phyloP scores from a whole-genome alignment of 2,113 vertebrate species.

The Lepus timidus region DNA sequence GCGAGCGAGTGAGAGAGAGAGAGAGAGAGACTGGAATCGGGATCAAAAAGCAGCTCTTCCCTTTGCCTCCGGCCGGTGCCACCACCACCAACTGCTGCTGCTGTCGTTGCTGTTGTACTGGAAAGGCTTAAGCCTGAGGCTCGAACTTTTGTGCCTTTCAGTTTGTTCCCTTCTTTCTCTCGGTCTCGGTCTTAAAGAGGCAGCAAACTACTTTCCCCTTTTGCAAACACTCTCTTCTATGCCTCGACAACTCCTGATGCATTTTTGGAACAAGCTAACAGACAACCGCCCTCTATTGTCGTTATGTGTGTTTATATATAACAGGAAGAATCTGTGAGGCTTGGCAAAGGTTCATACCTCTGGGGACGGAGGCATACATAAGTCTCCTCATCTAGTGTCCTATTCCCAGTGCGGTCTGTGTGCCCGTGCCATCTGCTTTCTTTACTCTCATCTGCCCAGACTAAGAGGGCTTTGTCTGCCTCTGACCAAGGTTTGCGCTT shows the following conservation, averaged over 20 bases:
- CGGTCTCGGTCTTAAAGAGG: constrained; percentile 92
- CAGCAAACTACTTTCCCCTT: constrained; percentile 95
- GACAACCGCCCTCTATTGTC: constrained; percentile 93
- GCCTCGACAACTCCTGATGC: constrained; percentile 99
- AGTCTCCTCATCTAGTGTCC: neutral
- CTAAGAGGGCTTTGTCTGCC: neutral
- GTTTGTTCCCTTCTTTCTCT: constrained; percentile 61
- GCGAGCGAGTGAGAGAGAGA: constrained; percentile 42
- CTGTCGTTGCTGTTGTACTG: constrained; percentile 57
- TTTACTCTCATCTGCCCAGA: constrained; percentile 7
- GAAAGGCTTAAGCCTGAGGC: constrained; percentile 81
- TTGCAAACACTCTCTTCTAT: constrained; percentile 90
- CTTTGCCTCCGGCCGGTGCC: constrained; percentile 72
- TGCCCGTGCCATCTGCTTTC: constrained; percentile 6
- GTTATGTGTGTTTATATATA: neutral
- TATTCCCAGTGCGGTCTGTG: neutral
- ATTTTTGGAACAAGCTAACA: constrained; percentile 99
- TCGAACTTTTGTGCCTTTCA: constrained; percentile 85
- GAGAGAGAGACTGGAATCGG: constrained; percentile 68
- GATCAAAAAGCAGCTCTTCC: constrained; percentile 70
- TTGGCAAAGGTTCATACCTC: neutral
- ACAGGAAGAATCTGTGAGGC: neutral
- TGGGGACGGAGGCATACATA: neutral
- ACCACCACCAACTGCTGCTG: constrained; percentile 50
- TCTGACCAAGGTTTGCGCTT: neutral